Evolutionary conservation across 2,797 vertebrate species (phyloP).

Genomic region (Phyllotis vaccarum): DNA sequence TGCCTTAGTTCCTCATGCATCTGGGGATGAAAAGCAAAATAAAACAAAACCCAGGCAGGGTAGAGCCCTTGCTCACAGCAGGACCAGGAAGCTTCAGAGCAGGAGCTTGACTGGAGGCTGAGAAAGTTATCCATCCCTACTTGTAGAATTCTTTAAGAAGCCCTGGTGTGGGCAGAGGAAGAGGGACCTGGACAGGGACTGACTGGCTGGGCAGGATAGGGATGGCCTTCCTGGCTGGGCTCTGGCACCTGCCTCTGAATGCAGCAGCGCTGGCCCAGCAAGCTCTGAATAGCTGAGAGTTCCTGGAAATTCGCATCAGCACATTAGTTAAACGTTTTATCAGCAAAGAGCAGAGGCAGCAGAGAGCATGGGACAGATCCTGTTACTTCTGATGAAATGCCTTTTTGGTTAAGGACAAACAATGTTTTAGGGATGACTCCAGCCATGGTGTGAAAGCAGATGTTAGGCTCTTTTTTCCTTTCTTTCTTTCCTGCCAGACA

Average conservation of each 20-base stretch:
- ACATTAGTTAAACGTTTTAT: slow-evolving; percentile 79
- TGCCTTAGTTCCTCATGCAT: not conserved
- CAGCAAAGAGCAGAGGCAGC: slow-evolving; percentile 72
- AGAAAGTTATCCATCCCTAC: not conserved
- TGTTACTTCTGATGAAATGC: slow-evolving; percentile 70
- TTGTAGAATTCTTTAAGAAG: not conserved
- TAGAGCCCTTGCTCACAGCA: not conserved
- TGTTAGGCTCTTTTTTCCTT: slow-evolving; percentile 46
- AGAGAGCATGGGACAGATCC: slow-evolving; percentile 63
- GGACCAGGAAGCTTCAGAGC: not conserved
- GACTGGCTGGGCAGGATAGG: not conserved
- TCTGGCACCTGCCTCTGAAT: slow-evolving; percentile 53
- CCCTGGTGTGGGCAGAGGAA: no score
- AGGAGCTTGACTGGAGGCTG: not conserved
- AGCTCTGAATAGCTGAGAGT: slow-evolving; percentile 60
- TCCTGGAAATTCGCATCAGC: slow-evolving; percentile 79
- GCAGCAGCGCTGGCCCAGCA: not conserved
- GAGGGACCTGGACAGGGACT: not conserved
- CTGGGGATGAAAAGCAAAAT: not conserved
- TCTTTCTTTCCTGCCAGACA: not conserved
- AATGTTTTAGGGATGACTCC: slow-evolving; percentile 75
- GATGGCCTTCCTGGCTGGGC: not conserved
- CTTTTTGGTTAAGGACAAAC: slow-evolving; percentile 71
- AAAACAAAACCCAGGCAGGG: not conserved
- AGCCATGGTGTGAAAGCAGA: slow-evolving; percentile 76